phyloP scores from a whole-genome alignment of 2,113 vertebrate species.

The Macrotis lagotis region DNA sequence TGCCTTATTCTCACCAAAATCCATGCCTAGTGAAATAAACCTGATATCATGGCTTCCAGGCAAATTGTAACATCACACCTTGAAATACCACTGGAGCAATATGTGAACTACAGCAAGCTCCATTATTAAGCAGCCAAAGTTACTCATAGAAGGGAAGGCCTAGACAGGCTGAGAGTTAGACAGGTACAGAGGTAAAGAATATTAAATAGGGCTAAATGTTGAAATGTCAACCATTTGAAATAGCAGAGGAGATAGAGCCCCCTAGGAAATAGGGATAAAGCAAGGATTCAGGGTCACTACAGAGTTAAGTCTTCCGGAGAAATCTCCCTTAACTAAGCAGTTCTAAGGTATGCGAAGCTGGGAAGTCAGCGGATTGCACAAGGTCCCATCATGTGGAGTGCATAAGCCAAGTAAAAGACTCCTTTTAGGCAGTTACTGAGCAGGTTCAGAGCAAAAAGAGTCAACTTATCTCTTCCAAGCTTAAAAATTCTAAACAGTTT shows the following conservation, averaged over 20 bases:
- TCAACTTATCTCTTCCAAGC: not conserved
- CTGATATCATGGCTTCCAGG: not conserved
- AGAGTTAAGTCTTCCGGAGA: not conserved
- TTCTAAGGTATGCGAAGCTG: not conserved
- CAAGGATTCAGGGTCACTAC: not conserved
- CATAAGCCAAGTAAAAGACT: not conserved
- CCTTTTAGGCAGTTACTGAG: not conserved
- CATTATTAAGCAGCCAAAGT: not conserved
- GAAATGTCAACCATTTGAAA: not conserved
- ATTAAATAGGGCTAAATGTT: not conserved
- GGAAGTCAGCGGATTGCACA: not conserved
- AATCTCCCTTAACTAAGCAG: not conserved
- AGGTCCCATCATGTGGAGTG: not conserved
- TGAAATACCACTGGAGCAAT: not conserved
- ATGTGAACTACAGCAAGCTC: not conserved
- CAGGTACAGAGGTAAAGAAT: not conserved
- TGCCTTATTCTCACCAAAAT: not conserved
- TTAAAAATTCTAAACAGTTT: not conserved
- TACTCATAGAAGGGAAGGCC: not conserved
- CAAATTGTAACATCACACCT: not conserved
- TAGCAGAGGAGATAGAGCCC: not conserved
- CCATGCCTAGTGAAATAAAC: not conserved
- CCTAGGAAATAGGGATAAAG: not conserved
- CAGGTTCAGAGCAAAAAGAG: not conserved
- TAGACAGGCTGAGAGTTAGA: not conserved